Percentiles rank a stretch among this genome's conserved stretches.
Conservation (phyloP, 2,797 vertebrate species). For the Mormyrus proboscirostris region DNA sequence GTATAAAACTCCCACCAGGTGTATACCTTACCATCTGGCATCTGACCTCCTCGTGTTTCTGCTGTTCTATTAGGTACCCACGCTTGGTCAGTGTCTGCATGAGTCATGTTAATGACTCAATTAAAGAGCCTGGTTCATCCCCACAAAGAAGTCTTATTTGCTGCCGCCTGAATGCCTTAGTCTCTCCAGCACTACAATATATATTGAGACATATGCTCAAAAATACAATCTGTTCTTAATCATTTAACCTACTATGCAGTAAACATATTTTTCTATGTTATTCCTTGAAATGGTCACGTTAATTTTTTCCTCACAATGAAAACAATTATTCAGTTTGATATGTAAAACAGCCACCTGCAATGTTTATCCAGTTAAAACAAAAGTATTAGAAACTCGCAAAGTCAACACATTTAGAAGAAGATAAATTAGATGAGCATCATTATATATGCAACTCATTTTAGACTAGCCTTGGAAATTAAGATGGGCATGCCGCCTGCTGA, state of each 20-base stretch:
- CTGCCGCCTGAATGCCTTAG: too few species aligned
- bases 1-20: too few species aligned
- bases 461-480: neutral
- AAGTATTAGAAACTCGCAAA: neutral
- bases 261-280: neutral
- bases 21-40: too few species aligned
- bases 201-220: neutral
- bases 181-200: too few species aligned
- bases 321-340: neutral
- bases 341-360: neutral
- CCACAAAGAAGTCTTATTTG: too few species aligned
- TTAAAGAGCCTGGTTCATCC: too few species aligned
- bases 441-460: neutral
- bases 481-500: neutral
- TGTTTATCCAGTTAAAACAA: neutral
- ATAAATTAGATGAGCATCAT: neutral
- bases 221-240: neutral
- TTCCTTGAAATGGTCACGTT: neutral
- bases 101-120: too few species aligned
- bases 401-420: neutral
- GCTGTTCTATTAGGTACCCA: too few species aligned
- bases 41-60: too few species aligned
- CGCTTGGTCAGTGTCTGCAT: too few species aligned
- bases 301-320: neutral
- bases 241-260: neutral